Base-by-base conservation (phyloP, 2,888 invertebrate species). In the Drosophila leonis region DNA sequence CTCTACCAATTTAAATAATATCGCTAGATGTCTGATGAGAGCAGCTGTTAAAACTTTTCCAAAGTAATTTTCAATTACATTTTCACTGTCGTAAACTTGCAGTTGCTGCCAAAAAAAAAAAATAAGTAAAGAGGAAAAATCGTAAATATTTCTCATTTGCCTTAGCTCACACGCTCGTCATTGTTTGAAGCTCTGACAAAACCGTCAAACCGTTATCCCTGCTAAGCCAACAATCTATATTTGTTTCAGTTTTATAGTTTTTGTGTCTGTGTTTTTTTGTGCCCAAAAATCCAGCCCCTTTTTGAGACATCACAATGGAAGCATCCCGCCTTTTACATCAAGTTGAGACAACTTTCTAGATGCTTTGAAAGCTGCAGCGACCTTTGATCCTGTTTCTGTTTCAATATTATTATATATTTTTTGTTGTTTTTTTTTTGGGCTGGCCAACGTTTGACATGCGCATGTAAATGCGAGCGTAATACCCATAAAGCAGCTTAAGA, bases 401-500 rank as follows among this genome's bases (percentile, higher is more conserved):
- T 37, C 54, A 39, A 54, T 37, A 52, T 37, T 59, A 29, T 60
- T 44, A 51, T 49, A 12, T 29, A 18, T 46, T 46, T 69, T 55
- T 60, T 9, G 9, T 10, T 33, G 9, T n/a, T 20, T 69, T 65
- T 64, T 67, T 54, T 64, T 65, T 33, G 42, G 44, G 18, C 72
- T 72, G 81, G 77, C 77, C 79, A 78, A 49, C 77, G 72, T 78
- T 80, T 88, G 88, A 88, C 83, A 76, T 78, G 88, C 68, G 89
- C 80, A 70, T 82, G 85, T 88, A 88, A 80, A 85, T 78, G 80
- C 75, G 70, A 55, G 62, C 72, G 75, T 86, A 90, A 86, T 86
- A 80, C 90, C 86, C 83, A 75, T 88, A 90, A 86, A 86, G 86
- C 80, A 82, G 85, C 85, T 86, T 86, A 86, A 68, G 83, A 84